Evolutionary conservation across 2,113 vertebrate species (phyloP).

Genomic region (Siniperca knerii): DNA sequence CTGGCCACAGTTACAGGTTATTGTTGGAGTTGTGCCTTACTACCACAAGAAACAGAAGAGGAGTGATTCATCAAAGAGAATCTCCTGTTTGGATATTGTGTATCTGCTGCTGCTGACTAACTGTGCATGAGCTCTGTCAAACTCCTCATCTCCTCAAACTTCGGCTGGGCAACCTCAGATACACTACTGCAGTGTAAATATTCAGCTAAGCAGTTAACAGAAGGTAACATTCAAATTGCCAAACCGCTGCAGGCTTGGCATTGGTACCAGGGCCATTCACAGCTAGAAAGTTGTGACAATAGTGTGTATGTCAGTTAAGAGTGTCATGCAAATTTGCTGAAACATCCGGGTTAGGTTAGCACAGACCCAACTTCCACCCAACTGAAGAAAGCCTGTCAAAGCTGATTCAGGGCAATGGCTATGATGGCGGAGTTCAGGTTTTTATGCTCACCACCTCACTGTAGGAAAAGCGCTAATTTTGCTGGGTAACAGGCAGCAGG

Average conservation of each 20-base stretch:
- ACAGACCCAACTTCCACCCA: conserved; percentile 61
- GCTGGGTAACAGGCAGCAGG: background rate
- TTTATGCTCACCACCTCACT: background rate
- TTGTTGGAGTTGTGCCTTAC: background rate
- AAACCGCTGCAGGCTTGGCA: background rate
- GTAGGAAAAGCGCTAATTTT: background rate
- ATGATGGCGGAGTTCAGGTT: background rate
- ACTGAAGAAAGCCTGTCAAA: background rate
- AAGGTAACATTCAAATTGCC: conserved; percentile 1
- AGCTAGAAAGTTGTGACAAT: background rate
- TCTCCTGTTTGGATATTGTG: background rate
- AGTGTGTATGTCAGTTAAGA: conserved; percentile 15
- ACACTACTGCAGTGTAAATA: conserved; percentile 16
- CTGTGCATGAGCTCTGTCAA: background rate
- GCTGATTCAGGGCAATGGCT: background rate
- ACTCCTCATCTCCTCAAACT: conserved; percentile 6
- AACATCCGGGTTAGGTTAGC: conserved; percentile 67
- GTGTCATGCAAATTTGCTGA: conserved; percentile 51
- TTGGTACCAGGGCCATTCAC: background rate
- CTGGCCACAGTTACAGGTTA: background rate
- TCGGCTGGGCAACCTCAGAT: conserved; percentile 37
- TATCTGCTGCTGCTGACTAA: conserved; percentile 8
- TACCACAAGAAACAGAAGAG: background rate
- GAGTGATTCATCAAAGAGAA: background rate
- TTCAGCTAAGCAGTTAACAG: conserved; percentile 23